A percentile compares a stretch with the other conserved stretches of the same genome.
phyloP scores from a whole-genome alignment of 2,113 vertebrate genomes.

The Glareola pratincola region DNA sequence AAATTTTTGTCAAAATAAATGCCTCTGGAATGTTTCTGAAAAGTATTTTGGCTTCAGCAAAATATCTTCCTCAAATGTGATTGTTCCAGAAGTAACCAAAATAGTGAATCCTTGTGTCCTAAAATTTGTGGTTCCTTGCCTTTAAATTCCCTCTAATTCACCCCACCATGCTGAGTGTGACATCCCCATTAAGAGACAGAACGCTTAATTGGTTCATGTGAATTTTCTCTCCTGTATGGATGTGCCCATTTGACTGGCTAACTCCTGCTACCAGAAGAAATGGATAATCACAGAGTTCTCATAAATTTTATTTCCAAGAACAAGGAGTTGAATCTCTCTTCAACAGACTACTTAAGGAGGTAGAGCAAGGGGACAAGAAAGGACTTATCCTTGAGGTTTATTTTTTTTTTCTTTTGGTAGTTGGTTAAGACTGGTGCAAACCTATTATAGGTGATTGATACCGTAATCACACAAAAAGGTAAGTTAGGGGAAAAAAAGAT shows the following conservation, averaged over 20 bases:
- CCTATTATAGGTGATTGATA: background rate
- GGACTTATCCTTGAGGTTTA: background rate
- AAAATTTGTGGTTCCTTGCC: background rate
- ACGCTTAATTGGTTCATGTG: accelerated
- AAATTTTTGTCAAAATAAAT: background rate
- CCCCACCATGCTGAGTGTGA: too few relatives aligned
- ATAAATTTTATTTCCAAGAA: background rate
- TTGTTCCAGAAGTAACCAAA: background rate
- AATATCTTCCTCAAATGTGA: background rate
- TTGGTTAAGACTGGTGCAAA: background rate
- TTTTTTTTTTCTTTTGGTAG: background rate
- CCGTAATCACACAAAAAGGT: background rate
- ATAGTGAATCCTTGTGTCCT: background rate
- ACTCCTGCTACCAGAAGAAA: background rate
- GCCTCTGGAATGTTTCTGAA: background rate
- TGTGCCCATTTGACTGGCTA: background rate
- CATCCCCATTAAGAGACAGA: background rate
- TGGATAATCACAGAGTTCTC: background rate
- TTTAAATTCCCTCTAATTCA: background rate
- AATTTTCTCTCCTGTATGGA: background rate
- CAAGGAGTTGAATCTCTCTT: background rate
- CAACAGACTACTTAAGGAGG: accelerated
- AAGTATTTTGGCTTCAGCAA: background rate
- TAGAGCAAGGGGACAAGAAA: background rate
- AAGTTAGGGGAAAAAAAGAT: background rate